Percentiles rank a stretch among this genome's conserved stretches.
These are phyloP conservation scores for Garra rufa DNA, from an alignment of 2,113 vertebrate genomes.

Conservation along the genomic window DNA sequence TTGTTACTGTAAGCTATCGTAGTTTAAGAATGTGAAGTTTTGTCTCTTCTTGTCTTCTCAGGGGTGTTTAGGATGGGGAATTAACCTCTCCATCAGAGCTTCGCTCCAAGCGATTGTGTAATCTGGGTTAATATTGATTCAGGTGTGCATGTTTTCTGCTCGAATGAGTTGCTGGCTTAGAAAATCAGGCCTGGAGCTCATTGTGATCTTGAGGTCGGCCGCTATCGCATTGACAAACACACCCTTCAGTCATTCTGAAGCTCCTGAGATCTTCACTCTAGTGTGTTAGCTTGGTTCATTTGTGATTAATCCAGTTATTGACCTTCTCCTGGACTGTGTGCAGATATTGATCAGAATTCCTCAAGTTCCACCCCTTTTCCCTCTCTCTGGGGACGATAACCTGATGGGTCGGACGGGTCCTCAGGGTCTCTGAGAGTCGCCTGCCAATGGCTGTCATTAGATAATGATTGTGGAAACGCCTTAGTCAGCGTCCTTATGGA, in stretches of 20 bases:
- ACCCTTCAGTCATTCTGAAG: background rate
- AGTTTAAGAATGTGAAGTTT: conserved; percentile 10
- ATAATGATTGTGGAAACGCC: background rate
- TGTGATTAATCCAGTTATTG: conserved; percentile 39
- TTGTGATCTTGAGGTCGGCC: conserved; percentile 16
- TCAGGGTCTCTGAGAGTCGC: background rate
- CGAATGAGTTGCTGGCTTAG: background rate
- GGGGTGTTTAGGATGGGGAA: conserved; percentile 18
- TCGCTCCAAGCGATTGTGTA: conserved; percentile 21
- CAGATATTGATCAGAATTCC: conserved; percentile 37
- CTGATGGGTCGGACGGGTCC: background rate
- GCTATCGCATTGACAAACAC: background rate
- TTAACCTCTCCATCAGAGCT: conserved; percentile 11
- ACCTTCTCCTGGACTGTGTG: conserved; percentile 11
- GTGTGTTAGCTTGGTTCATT: background rate
- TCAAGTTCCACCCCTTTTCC: background rate
- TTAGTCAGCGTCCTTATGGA: background rate
- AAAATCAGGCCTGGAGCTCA: background rate
- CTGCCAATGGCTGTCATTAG: background rate
- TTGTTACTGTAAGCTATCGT: conserved; percentile 7
- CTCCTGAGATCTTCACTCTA: background rate
- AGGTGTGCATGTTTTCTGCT: conserved; percentile 28
- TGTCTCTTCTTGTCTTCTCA: background rate
- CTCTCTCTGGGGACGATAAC: background rate
- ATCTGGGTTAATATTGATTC: conserved; percentile 40